Conservation (phyloP, 1,140 invertebrate genomes). For the Drosophila punjabiensis region DNA sequence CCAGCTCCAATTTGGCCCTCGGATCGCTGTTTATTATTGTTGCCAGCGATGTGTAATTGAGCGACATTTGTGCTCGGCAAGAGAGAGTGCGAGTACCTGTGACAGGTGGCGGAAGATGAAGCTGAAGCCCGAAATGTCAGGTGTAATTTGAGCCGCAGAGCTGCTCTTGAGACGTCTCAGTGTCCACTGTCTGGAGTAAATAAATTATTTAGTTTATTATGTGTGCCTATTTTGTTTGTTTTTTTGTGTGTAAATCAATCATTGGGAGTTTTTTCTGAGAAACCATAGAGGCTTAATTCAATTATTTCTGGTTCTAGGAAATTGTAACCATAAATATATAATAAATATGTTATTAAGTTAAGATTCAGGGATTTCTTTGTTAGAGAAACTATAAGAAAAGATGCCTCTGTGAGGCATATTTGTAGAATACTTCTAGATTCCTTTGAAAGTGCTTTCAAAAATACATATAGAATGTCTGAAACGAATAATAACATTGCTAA, state of each 20-base stretch:
- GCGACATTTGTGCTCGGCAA: slow-evolving; percentile 52
- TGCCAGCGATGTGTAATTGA: slow-evolving; percentile 55
- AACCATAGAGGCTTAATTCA: neutral
- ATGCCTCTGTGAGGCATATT: too few relatives aligned
- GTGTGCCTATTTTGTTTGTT: neutral
- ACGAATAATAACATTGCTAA: too few relatives aligned
- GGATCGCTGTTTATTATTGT: slow-evolving; percentile 50
- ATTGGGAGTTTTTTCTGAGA: neutral
- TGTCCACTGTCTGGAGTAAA: slow-evolving; percentile 1
- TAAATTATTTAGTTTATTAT: neutral
- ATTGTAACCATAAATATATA: neutral
- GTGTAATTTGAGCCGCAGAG: slow-evolving; percentile 17
- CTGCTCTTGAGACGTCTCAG: neutral
- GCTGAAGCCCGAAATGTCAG: slow-evolving; percentile 11
- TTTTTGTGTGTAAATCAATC: neutral
- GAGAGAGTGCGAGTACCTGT: neutral
- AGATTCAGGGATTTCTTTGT: neutral
- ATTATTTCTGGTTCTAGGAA: neutral
- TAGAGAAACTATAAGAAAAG: neutral
- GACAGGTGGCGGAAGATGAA: slow-evolving; percentile 53
- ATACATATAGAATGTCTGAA: neutral
- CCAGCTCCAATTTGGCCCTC: slow-evolving; percentile 54
- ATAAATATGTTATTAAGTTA: too few relatives aligned
- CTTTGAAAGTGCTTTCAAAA: too few relatives aligned
- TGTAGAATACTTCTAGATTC: too few relatives aligned